Percentiles rank a stretch among this genome's conserved stretches.
These are phyloP conservation scores for Laterallus jamaicensis DNA, from an alignment of 2,113 vertebrate genomes.

Conservation along the genomic window DNA sequence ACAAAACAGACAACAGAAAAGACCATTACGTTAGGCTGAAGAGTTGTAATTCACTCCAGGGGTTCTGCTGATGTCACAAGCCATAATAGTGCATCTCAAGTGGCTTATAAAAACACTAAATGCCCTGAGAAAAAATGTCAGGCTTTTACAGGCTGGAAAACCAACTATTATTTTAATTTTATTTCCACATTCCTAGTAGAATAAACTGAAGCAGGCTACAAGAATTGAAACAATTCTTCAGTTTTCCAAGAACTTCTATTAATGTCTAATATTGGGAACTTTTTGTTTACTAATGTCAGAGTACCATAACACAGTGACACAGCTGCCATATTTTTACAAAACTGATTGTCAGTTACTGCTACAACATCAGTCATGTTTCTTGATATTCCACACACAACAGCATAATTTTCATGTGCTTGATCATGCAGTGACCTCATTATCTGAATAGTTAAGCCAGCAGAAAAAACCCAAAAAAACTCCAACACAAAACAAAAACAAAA, in stretches of 20 bases:
- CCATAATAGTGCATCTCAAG: neutral
- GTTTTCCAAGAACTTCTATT: neutral
- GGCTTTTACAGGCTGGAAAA: constrained; percentile 2
- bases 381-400: neutral
- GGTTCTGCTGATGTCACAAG: neutral
- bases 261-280: neutral
- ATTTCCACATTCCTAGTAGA: constrained; percentile 11
- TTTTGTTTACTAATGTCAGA: constrained; percentile 18
- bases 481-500: neutral
- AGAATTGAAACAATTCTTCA: neutral
- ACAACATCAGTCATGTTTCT: neutral
- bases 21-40: neutral
- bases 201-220: neutral
- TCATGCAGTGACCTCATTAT: neutral
- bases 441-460: neutral
- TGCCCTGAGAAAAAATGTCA: neutral
- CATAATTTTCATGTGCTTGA: neutral
- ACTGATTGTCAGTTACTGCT: neutral
- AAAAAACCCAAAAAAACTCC: neutral
- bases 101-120: neutral
- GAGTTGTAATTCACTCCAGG: neutral
- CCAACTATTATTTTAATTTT: constrained; percentile 15
- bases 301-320: neutral
- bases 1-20: neutral
- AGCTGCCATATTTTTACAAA: neutral